Evolutionary conservation across 2,113 vertebrate genomes (phyloP).

Genomic region (Cyphomyrus plagiostoma): DNA sequence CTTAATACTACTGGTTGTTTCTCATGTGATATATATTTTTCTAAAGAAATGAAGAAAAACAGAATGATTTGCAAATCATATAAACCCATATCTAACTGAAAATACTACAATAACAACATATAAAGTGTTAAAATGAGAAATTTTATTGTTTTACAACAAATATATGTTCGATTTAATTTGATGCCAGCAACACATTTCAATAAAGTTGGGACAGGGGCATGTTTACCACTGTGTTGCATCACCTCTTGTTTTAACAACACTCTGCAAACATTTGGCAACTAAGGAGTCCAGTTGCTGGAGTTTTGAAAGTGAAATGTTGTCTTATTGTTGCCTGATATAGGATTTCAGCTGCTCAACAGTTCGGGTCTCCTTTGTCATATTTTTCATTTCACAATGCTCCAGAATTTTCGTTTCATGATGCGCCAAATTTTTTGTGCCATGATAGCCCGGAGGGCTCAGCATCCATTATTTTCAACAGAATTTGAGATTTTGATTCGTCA

Average conservation of each 20-base stretch:
- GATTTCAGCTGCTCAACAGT: not conserved
- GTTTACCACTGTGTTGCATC: not conserved
- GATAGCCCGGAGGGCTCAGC: too few relatives aligned
- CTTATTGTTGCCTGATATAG: not conserved
- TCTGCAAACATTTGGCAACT: not conserved
- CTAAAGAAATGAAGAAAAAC: not conserved
- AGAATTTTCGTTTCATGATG: not conserved
- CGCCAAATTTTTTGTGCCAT: too few relatives aligned
- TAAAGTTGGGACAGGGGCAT: not conserved
- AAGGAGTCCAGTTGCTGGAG: not conserved
- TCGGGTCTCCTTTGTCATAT: not conserved
- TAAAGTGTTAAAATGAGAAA: not conserved
- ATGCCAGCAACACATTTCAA: not conserved
- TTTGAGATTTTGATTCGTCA: not conserved
- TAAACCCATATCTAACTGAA: not conserved
- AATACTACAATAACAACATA: not conserved
- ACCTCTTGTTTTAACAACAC: not conserved
- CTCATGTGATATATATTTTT: not conserved
- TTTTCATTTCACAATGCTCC: not conserved
- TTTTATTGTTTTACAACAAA: not conserved
- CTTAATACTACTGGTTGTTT: not conserved
- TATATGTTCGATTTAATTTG: not conserved
- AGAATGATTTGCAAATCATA: not conserved
- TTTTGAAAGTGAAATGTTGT: not conserved
- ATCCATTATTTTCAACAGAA: not conserved